A percentile compares a stretch with the other conserved stretches of the same genome.
phyloP scores from a whole-genome alignment of 1,140 invertebrate genomes.

The Penaeus vannamei region DNA sequence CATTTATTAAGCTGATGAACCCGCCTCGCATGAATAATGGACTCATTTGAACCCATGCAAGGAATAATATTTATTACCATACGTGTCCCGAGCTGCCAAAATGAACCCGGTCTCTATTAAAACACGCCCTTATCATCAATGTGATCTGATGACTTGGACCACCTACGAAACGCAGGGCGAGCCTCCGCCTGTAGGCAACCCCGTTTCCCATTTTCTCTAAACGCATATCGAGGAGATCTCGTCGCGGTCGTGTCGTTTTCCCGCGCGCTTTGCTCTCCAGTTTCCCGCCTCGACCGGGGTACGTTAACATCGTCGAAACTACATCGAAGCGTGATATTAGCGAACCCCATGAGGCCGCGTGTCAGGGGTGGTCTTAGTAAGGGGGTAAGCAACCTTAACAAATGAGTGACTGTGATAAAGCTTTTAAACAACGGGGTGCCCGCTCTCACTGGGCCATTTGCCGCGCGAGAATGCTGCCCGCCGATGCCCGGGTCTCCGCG shows the following conservation, averaged over 20 bases:
- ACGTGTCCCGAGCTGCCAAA: slow-evolving; percentile 49
- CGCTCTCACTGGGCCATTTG: slow-evolving; percentile 37
- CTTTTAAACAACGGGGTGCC: slow-evolving; percentile 44
- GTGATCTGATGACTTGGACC: slow-evolving; percentile 46
- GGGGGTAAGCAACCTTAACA: slow-evolving; percentile 47
- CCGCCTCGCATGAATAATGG: slow-evolving; percentile 53
- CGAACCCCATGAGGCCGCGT: slow-evolving; percentile 43
- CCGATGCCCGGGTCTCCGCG: not conserved
- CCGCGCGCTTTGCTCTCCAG: not conserved
- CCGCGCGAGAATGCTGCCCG: slow-evolving; percentile 37
- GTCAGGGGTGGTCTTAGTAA: slow-evolving; percentile 28
- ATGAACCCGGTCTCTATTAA: slow-evolving; percentile 40
- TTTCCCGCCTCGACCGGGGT: not conserved
- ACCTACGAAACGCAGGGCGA: slow-evolving; percentile 30
- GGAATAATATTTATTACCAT: slow-evolving; percentile 63
- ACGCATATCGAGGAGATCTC: not conserved
- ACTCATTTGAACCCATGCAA: slow-evolving; percentile 62
- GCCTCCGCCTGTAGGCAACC: slow-evolving; percentile 17
- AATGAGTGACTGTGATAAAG: slow-evolving; percentile 55
- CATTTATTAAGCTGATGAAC: slow-evolving; percentile 63
- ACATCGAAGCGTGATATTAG: slow-evolving; percentile 56
- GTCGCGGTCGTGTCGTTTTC: not conserved
- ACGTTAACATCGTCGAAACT: not conserved
- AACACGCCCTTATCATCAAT: slow-evolving; percentile 36
- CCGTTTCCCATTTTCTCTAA: slow-evolving; percentile 38